Percentiles rank a stretch among this genome's conserved stretches.
These are phyloP conservation scores for Dasyornis broadbenti DNA, from an alignment of 2,113 vertebrate genomes.

Conservation along the genomic window DNA sequence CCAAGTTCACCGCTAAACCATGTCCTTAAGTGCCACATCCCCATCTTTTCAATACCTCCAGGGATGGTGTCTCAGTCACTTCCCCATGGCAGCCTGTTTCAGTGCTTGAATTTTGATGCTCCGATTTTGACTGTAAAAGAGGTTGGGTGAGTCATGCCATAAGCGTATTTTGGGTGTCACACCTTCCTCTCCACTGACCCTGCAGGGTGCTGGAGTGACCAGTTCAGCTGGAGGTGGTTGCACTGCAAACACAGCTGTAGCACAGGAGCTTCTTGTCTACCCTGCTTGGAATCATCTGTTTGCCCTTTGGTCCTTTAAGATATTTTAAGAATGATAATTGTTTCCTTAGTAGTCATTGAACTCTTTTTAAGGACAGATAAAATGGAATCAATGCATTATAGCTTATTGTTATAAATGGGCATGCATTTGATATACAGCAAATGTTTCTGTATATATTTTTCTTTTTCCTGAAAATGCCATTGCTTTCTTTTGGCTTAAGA, in stretches of 20 bases:
- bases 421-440: not conserved
- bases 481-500: not conserved
- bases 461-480: not conserved
- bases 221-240: not conserved
- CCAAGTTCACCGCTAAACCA: not conserved
- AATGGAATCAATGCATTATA: not conserved
- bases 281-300: not conserved
- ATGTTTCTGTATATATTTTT: not conserved
- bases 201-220: not conserved
- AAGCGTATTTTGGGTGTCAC: accelerated
- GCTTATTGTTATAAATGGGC: not conserved
- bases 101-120: not conserved
- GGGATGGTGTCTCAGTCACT: not conserved
- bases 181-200: not conserved
- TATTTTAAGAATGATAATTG: not conserved
- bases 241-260: not conserved
- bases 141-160: not conserved
- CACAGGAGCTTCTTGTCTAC: not conserved
- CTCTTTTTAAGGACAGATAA: not conserved
- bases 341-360: not conserved
- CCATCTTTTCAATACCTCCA: not conserved
- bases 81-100: not conserved
- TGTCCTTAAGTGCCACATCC: not conserved
- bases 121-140: not conserved
- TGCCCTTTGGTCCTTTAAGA: not conserved